Percentiles rank a stretch among this genome's conserved stretches.
These are phyloP conservation scores for Aldrovandia affinis DNA, from an alignment of 2,797 vertebrate genomes.

Conservation along the genomic window DNA sequence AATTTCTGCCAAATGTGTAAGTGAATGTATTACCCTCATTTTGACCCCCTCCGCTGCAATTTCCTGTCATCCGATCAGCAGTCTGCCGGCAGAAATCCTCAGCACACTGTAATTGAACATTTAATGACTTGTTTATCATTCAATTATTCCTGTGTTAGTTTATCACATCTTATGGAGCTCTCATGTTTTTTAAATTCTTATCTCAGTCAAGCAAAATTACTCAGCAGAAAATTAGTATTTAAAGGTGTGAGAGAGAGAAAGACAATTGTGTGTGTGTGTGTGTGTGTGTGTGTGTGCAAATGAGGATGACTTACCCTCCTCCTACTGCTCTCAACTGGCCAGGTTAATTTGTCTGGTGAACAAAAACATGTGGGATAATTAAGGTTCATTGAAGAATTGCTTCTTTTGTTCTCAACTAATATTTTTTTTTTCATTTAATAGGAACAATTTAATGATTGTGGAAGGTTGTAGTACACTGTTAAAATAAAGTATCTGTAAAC, in stretches of 20 bases:
- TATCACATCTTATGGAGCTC: background rate
- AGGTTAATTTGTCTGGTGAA: background rate
- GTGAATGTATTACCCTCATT: background rate
- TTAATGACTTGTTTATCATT: slow-evolving; percentile 30
- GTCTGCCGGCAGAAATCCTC: slow-evolving; percentile 17
- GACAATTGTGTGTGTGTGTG: background rate
- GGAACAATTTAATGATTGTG: no score
- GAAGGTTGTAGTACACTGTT: no score
- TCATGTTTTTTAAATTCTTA: background rate
- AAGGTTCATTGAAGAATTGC: background rate
- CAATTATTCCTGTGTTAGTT: slow-evolving; percentile 7
- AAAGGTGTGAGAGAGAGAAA: background rate
- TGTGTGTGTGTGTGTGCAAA: slow-evolving; percentile 4
- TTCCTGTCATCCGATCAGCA: background rate
- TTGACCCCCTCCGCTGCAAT: slow-evolving; percentile 14
- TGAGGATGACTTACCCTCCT: background rate
- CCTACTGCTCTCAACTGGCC: background rate
- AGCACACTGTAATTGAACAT: slow-evolving; percentile 28
- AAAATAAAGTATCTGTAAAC: no score
- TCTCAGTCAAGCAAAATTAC: background rate
- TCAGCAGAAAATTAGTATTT: background rate
- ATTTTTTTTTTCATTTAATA: background rate
- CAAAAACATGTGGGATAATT: background rate
- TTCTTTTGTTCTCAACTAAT: background rate
- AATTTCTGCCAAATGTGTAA: background rate